These are phyloP conservation scores for Drosophila baimaii DNA, from an alignment of 1,140 invertebrate genomes.

Conservation along the genomic window DNA sequence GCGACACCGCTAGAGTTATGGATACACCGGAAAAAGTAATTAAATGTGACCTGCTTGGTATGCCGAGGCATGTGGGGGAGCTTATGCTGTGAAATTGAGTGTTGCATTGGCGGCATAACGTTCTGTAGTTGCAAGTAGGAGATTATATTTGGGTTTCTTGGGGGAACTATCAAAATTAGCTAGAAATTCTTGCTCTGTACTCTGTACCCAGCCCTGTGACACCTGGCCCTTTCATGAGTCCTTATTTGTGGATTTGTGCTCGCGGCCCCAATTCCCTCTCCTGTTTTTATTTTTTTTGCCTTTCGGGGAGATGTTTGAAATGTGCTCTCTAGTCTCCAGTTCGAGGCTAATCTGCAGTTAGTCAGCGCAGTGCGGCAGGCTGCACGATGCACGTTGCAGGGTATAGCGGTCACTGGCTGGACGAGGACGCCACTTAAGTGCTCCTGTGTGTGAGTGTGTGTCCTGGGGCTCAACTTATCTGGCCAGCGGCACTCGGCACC, in stretches of 20 bases:
- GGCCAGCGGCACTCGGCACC: conserved; percentile 19
- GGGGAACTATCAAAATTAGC: no score
- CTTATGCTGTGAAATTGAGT: conserved; percentile 2
- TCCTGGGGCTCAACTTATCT: conserved; percentile 26
- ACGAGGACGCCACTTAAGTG: conserved; percentile 5
- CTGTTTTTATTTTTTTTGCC: neutral
- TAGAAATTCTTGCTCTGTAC: conserved; percentile 4
- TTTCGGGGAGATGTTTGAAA: conserved; percentile 1
- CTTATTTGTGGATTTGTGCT: neutral
- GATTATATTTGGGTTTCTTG: no score
- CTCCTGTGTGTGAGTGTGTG: neutral
- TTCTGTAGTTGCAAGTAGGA: no score
- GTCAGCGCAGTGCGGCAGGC: conserved; percentile 14
- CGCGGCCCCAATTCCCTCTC: neutral
- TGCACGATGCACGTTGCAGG: conserved; percentile 13
- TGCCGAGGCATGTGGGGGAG: neutral
- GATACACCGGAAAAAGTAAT: conserved; percentile 21
- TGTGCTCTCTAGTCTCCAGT: neutral
- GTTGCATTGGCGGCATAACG: neutral
- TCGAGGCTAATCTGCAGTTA: conserved; percentile 28
- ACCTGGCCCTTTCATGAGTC: neutral
- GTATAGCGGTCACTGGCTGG: neutral
- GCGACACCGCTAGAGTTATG: conserved; percentile 15
- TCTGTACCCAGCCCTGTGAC: neutral
- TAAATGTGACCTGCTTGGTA: conserved; percentile 18